A percentile compares a stretch with the other conserved stretches of the same genome.
These are phyloP conservation scores for Agrochola lychnidis DNA, from an alignment of 2,888 invertebrate genomes.

Conservation along the genomic window DNA sequence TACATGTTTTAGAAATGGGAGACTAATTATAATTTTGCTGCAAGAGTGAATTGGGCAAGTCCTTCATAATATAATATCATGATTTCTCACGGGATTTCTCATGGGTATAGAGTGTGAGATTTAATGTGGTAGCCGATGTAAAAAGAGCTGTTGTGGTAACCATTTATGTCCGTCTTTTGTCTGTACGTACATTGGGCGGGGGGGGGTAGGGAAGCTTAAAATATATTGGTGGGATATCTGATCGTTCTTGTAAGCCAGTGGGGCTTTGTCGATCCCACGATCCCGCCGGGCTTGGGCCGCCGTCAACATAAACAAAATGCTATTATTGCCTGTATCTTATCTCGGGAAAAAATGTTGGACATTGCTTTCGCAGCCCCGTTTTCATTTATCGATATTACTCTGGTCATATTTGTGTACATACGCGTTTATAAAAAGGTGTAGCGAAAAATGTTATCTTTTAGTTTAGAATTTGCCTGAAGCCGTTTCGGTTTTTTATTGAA, in stretches of 20 bases:
- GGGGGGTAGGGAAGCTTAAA: constrained; percentile 57
- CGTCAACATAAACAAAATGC: constrained; percentile 88
- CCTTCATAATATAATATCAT: constrained; percentile 74
- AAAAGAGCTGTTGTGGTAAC: constrained; percentile 30
- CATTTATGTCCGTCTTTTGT: constrained; percentile 10
- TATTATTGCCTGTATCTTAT: constrained; percentile 87
- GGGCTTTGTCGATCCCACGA: constrained; percentile 61
- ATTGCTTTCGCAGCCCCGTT: constrained; percentile 72
- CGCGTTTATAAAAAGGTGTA: constrained; percentile 48
- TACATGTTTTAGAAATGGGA: constrained; percentile 51
- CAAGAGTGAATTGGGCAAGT: constrained; percentile 48
- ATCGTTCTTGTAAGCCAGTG: constrained; percentile 72
- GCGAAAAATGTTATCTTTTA: constrained; percentile 32
- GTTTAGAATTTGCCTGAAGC: constrained; percentile 21
- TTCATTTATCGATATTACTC: constrained; percentile 74
- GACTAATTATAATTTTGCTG: constrained; percentile 66
- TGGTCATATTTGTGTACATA: constrained; percentile 48
- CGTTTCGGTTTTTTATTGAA: constrained; percentile 32
- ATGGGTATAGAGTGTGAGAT: constrained; percentile 70
- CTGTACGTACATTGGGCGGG: neutral
- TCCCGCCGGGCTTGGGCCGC: constrained; percentile 80
- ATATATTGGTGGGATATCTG: constrained; percentile 70
- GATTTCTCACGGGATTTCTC: constrained; percentile 76
- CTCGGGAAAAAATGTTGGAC: constrained; percentile 81
- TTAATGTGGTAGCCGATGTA: constrained; percentile 69